Base-by-base conservation (phyloP, 2,888 invertebrate genomes). In the Vanessa cardui region DNA sequence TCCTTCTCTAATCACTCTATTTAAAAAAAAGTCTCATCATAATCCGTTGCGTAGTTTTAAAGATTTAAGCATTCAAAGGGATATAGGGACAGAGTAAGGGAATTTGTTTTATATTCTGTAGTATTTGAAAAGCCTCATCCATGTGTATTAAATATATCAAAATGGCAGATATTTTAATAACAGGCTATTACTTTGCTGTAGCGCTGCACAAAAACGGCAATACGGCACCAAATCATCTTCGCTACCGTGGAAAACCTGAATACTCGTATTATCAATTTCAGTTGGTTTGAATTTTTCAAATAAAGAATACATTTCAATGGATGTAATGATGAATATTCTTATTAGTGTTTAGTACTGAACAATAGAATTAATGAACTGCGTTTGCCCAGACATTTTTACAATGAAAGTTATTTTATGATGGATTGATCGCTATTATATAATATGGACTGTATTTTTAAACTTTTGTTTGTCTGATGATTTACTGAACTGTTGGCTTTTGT, bases 341-440 rank as follows among this genome's bases (percentile, higher is more conserved):
- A 64, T 49, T 49, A 21, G 49, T 31, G 18, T 58, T 49, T 58
- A 31, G 59, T 62, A 58, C 62, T 78, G 78, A 76, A 74, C 73
- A 74, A 76, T 72, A 72, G 84, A 86, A 88, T 86, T 86, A 88
- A 88, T 88, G 82, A 81, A 78, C 79, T 81, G 80, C 76, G 80
- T 84, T 87, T 89, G 87, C 87, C 83, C 66, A 64, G 67, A 45
- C 26, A 46, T 33, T 20, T 63, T 64, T 64, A 64, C 56, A 58
- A 26, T 20, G 47, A 46, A 33, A 52, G 60, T 52, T 60, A 65
- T 47, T 59, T 54, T 60, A 59, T 45, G 16, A 16, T n/a, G 56
- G 59, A 56, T 61, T 61, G 61, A 66, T 66, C 54, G 65, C n/a
- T 0, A 54, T 33, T 16, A 54, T 31, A 31, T 18, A 20, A 49